These are phyloP conservation scores for Andrena marginata DNA, from an alignment of 2,888 invertebrate species.

Conservation along the genomic window DNA sequence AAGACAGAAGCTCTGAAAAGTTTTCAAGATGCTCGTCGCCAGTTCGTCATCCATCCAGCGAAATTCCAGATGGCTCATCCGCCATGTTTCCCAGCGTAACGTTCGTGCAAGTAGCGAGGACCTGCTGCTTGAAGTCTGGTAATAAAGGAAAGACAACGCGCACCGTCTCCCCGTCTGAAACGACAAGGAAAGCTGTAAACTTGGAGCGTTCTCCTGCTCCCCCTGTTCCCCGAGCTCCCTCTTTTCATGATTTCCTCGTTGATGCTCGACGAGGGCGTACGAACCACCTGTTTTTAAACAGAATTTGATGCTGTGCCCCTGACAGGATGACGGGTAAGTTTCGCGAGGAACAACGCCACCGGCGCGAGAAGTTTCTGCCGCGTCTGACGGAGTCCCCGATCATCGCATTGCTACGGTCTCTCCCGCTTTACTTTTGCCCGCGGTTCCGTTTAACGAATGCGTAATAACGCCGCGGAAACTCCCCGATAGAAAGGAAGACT, in stretches of 20 bases:
- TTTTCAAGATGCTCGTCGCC: slow-evolving; percentile 20
- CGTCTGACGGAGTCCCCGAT: not conserved
- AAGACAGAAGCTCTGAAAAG: slow-evolving; percentile 11
- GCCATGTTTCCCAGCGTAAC: slow-evolving; percentile 9
- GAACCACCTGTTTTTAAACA: slow-evolving; percentile 56
- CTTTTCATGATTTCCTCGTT: slow-evolving; percentile 21
- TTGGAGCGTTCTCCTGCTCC: not conserved
- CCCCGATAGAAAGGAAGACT: not conserved
- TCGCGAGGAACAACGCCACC: not conserved
- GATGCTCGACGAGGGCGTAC: not conserved
- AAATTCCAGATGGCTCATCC: slow-evolving; percentile 39
- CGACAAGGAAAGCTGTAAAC: slow-evolving; percentile 30
- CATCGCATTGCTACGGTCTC: not conserved
- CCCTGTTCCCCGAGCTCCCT: not conserved
- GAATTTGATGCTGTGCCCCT: slow-evolving; percentile 39
- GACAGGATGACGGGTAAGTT: slow-evolving; percentile 9
- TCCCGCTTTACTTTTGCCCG: not conserved
- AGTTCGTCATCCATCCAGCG: slow-evolving; percentile 33
- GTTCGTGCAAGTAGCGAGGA: slow-evolving; percentile 20
- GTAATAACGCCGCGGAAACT: slow-evolving; percentile 32
- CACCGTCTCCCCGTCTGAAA: not conserved
- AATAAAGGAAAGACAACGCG: slow-evolving; percentile 36
- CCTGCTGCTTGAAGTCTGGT: slow-evolving; percentile 33
- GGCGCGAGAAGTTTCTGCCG: slow-evolving; percentile 15
- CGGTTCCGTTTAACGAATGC: slow-evolving; percentile 20